phyloP scores from a whole-genome alignment of 2,113 vertebrate genomes.

The Illadopsis cleaveri region DNA sequence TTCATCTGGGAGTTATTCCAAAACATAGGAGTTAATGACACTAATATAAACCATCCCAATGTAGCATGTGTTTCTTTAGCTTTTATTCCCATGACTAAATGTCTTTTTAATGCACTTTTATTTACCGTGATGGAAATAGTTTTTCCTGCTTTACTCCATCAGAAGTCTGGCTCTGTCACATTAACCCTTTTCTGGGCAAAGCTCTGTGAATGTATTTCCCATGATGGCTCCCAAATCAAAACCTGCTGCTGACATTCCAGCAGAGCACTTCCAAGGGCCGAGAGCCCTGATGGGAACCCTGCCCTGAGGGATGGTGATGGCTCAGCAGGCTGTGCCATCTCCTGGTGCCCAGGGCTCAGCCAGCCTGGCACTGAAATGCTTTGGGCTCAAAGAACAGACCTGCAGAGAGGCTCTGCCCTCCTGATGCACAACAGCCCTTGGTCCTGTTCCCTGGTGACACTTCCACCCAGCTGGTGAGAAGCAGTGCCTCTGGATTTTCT shows the following conservation, averaged over 20 bases:
- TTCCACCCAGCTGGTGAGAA: neutral
- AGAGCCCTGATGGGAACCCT: neutral
- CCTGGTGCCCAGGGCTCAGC: neutral
- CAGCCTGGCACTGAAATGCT: neutral
- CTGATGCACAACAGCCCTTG: neutral
- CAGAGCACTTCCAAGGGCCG: slow-evolving; percentile 4
- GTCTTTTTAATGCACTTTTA: slow-evolving; percentile 72
- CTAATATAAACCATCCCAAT: slow-evolving; percentile 73
- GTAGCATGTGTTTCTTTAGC: slow-evolving; percentile 67
- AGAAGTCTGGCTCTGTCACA: slow-evolving; percentile 21
- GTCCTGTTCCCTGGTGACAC: neutral
- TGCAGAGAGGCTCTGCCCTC: neutral
- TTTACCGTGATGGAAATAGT: slow-evolving; percentile 62
- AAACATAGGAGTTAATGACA: slow-evolving; percentile 74
- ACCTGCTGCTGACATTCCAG: slow-evolving; percentile 39
- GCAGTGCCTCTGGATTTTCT: neutral
- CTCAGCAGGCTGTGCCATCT: neutral
- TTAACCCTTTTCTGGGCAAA: slow-evolving; percentile 50
- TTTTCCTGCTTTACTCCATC: slow-evolving; percentile 47
- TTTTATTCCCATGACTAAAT: slow-evolving; percentile 76
- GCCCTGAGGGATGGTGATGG: neutral
- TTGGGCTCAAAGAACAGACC: neutral
- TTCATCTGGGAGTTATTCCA: slow-evolving; percentile 77
- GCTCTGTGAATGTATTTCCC: neutral
- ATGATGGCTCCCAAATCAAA: slow-evolving; percentile 1